A percentile compares a stretch with the other conserved stretches of the same genome.
These are phyloP conservation scores for Trochalopteron elliotii DNA, from an alignment of 2,113 vertebrate genomes.

Conservation along the genomic window DNA sequence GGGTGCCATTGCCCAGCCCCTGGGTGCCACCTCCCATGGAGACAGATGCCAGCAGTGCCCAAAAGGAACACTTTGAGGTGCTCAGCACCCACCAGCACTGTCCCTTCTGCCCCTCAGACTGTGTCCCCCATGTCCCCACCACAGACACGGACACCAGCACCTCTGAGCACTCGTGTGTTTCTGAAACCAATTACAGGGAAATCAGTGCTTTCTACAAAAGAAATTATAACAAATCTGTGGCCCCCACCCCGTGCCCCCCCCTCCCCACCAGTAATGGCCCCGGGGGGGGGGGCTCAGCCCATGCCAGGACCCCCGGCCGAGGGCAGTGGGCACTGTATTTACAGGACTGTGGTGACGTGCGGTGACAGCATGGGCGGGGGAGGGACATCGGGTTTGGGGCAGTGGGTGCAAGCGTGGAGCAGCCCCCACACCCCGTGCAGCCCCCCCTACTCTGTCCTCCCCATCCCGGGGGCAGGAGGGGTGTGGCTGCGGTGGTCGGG, in stretches of 20 bases:
- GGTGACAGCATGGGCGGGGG: not conserved
- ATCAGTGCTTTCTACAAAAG: conserved; percentile 67
- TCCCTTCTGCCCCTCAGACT: fast-evolving
- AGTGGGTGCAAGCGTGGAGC: not conserved
- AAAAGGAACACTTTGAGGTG: not conserved
- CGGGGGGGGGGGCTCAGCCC: not conserved
- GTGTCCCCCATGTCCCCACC: fast-evolving
- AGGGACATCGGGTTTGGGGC: fast-evolving
- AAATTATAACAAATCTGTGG: conserved; percentile 60
- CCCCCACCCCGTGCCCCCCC: not conserved
- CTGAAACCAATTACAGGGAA: conserved; percentile 60
- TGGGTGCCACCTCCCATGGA: not conserved
- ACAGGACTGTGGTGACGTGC: conserved; percentile 39
- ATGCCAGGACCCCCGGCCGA: not conserved
- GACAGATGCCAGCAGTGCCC: not conserved
- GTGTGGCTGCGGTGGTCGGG: not conserved
- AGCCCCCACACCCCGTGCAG: not conserved
- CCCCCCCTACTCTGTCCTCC: not conserved
- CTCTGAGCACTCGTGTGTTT: conserved; percentile 57
- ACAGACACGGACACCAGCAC: not conserved
- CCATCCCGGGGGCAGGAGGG: not conserved
- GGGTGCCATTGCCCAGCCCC: not conserved
- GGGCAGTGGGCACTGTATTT: not conserved
- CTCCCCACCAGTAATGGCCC: not conserved
- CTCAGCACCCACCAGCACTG: not conserved